Percentiles rank a stretch among this genome's conserved stretches.
Conservation (phyloP, 2,888 invertebrate species). For the Fragum fragum region DNA sequence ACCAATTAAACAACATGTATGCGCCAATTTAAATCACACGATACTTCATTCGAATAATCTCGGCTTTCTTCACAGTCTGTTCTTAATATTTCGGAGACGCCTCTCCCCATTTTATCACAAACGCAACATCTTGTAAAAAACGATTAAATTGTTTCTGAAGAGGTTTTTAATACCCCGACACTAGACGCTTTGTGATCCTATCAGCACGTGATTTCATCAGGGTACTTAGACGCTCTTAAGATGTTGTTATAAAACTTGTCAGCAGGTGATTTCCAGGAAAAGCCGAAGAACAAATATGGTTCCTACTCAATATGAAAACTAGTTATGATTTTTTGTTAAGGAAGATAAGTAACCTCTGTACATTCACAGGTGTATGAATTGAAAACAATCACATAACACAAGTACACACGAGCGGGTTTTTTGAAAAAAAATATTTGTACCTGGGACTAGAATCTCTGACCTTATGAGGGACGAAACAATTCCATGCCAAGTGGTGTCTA, state of each 20-base stretch:
- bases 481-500: too few species aligned
- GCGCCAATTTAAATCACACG: constrained; percentile 23
- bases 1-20: constrained; percentile 26
- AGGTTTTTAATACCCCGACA: constrained; percentile 6
- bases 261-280: constrained; percentile 22
- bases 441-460: too few species aligned
- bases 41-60: constrained; percentile 29
- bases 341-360: too few species aligned
- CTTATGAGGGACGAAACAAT: too few species aligned
- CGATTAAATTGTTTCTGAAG: constrained; percentile 26
- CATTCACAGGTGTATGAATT: not conserved
- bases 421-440: too few species aligned
- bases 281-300: too few species aligned
- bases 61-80: constrained; percentile 16
- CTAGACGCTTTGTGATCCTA: constrained; percentile 23
- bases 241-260: constrained; percentile 25
- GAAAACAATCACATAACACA: too few species aligned
- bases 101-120: constrained; percentile 16
- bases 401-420: too few species aligned
- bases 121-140: constrained; percentile 25
- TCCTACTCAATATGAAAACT: too few species aligned
- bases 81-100: constrained; percentile 5
- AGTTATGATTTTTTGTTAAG: too few species aligned
- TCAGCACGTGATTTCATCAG: constrained; percentile 31
- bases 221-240: constrained; percentile 31